phyloP scores from a whole-genome alignment of 2,113 vertebrate species.

The Noturus placidus region DNA sequence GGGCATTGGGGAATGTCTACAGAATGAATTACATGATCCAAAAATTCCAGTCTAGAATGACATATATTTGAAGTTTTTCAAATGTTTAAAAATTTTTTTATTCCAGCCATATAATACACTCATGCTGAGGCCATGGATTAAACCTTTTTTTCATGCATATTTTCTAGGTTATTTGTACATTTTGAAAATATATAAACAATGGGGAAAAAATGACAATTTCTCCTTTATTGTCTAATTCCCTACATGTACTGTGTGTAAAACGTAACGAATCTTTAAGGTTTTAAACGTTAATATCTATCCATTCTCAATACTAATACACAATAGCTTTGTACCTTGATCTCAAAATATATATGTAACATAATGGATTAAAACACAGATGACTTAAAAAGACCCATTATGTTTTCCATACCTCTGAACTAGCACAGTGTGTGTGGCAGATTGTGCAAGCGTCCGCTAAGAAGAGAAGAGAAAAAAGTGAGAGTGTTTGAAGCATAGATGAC shows the following conservation, averaged over 20 bases:
- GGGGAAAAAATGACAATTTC: not conserved
- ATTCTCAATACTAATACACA: not conserved
- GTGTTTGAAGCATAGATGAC: not conserved
- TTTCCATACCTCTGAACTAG: not conserved
- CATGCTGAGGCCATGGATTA: not conserved
- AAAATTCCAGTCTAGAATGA: not conserved
- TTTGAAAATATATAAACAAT: not conserved
- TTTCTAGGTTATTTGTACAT: not conserved
- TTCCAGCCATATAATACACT: not conserved
- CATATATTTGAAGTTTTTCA: not conserved
- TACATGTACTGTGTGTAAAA: not conserved
- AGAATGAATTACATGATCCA: not conserved
- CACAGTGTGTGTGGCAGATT: not conserved
- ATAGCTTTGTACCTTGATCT: not conserved
- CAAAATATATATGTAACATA: not conserved
- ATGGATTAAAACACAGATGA: not conserved
- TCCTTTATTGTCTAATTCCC: not conserved
- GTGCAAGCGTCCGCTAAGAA: not conserved
- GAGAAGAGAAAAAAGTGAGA: not conserved
- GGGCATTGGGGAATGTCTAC: not conserved
- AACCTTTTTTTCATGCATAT: not conserved
- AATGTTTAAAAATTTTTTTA: not conserved
- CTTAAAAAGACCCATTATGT: not conserved
- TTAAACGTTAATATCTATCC: not conserved
- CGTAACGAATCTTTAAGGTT: not conserved